These are phyloP conservation scores for Ichneumoninae sp. DNA, from an alignment of 2,888 invertebrate genomes.

Conservation along the genomic window DNA sequence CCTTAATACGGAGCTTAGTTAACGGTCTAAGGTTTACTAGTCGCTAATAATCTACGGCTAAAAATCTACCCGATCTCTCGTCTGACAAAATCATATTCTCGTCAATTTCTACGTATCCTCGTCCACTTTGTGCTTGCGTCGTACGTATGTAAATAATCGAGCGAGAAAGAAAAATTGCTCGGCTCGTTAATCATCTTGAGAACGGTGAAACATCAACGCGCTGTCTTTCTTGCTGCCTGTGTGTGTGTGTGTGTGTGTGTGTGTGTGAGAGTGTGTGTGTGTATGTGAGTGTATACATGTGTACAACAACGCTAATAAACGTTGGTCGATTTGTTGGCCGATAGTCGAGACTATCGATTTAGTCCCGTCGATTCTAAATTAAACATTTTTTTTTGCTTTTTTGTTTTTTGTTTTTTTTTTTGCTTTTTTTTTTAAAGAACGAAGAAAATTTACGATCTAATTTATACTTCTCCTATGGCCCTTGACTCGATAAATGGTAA, in stretches of 20 bases:
- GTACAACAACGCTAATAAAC: conserved; percentile 44
- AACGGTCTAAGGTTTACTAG: conserved; percentile 68
- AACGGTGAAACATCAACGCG: conserved; percentile 10
- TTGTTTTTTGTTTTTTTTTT: no score
- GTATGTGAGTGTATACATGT: background rate
- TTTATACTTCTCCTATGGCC: conserved; percentile 46
- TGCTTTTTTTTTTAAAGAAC: conserved; percentile 19
- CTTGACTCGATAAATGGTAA: conserved; percentile 76
- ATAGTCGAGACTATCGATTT: conserved; percentile 30
- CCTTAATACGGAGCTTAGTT: conserved; percentile 74
- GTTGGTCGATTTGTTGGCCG: conserved; percentile 43
- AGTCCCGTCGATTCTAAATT: conserved; percentile 46
- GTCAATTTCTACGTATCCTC: background rate
- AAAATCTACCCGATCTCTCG: conserved; percentile 60
- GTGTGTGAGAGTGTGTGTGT: no score
- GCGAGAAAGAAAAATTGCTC: conserved; percentile 37
- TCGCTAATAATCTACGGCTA: conserved; percentile 70
- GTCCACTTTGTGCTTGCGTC: conserved; percentile 29
- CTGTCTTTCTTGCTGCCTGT: background rate
- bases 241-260: background rate
- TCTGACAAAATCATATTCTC: conserved; percentile 36
- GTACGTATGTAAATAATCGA: conserved; percentile 43
- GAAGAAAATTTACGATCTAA: conserved; percentile 45
- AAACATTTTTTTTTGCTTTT: background rate
- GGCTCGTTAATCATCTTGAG: background rate